Conservation (phyloP, 2,888 invertebrate species). For the Tromatobia lineatoria region DNA sequence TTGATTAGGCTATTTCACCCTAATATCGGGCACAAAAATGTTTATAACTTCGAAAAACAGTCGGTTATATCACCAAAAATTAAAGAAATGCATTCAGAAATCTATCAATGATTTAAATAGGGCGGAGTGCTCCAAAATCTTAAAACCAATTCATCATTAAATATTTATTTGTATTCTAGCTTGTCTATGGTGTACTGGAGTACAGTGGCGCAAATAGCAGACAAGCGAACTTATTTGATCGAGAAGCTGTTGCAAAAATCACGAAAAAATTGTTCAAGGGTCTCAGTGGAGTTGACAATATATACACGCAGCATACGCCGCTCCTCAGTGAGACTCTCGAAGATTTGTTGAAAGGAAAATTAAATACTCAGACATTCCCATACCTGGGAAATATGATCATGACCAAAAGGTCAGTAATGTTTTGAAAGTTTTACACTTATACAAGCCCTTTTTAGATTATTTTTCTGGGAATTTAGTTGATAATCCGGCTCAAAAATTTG, state of each 20-base stretch:
- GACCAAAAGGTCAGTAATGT: slow-evolving; percentile 86
- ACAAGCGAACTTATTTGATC: slow-evolving; percentile 94
- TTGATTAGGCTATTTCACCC: too few species aligned
- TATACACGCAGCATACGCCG: slow-evolving; percentile 99
- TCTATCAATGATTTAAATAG: too few species aligned
- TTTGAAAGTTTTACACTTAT: too few species aligned
- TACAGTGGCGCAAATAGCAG: slow-evolving; percentile 94
- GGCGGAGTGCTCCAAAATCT: too few species aligned
- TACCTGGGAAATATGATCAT: slow-evolving; percentile 88
- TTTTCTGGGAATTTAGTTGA: too few species aligned
- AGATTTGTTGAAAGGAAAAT: slow-evolving; percentile 94
- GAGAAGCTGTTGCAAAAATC: slow-evolving; percentile 94
- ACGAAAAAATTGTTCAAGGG: slow-evolving; percentile 96
- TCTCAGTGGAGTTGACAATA: slow-evolving; percentile 98
- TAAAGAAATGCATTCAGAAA: too few species aligned
- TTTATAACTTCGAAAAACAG: too few species aligned
- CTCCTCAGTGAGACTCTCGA: slow-evolving; percentile 95
- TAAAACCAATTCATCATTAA: too few species aligned
- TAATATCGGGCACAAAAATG: too few species aligned
- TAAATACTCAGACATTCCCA: slow-evolving; percentile 95
- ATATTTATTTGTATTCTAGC: slow-evolving; percentile 79
- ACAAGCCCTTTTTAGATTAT: too few species aligned
- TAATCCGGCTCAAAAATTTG: too few species aligned
- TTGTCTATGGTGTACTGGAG: slow-evolving; percentile 90
- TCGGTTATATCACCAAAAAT: too few species aligned